phyloP scores from a whole-genome alignment of 1,140 invertebrate species.

The Prorops nasuta region DNA sequence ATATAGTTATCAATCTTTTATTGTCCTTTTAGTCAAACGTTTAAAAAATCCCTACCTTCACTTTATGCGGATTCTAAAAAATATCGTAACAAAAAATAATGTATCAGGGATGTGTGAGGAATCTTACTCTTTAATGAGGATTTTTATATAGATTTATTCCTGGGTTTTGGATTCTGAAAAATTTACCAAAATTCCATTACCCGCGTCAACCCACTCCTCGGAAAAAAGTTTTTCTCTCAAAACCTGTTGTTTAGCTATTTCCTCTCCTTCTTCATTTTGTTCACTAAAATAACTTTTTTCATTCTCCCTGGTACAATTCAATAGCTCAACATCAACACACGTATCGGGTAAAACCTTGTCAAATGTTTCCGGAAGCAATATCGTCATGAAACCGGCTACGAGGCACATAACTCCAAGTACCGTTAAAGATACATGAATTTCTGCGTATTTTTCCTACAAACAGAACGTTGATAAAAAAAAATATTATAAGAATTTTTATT shows the following conservation, averaged over 20 bases:
- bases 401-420: slow-evolving; percentile 39
- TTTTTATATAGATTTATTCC: too few relatives aligned
- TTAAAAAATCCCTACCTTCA: too few relatives aligned
- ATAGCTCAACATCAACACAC: slow-evolving; percentile 61
- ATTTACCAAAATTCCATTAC: slow-evolving; percentile 48
- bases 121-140: too few relatives aligned
- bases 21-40: too few relatives aligned
- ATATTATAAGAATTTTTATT: too few relatives aligned
- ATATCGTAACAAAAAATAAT: too few relatives aligned
- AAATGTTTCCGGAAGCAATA: slow-evolving; percentile 68
- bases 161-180: slow-evolving; percentile 38
- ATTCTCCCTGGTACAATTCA: slow-evolving; percentile 6
- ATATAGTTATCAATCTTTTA: too few relatives aligned
- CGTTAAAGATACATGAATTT: slow-evolving; percentile 15
- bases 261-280: slow-evolving; percentile 6
- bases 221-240: slow-evolving; percentile 44
- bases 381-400: slow-evolving; percentile 59
- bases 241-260: slow-evolving; percentile 27
- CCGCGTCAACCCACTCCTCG: slow-evolving; percentile 45
- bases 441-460: slow-evolving; percentile 15
- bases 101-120: too few relatives aligned
- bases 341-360: slow-evolving; percentile 65
- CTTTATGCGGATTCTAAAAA: too few relatives aligned
- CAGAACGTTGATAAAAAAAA: too few relatives aligned
- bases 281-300: slow-evolving; percentile 17